Conservation (phyloP, 2,113 vertebrate genomes). For the Ancistrus triradiatus region DNA sequence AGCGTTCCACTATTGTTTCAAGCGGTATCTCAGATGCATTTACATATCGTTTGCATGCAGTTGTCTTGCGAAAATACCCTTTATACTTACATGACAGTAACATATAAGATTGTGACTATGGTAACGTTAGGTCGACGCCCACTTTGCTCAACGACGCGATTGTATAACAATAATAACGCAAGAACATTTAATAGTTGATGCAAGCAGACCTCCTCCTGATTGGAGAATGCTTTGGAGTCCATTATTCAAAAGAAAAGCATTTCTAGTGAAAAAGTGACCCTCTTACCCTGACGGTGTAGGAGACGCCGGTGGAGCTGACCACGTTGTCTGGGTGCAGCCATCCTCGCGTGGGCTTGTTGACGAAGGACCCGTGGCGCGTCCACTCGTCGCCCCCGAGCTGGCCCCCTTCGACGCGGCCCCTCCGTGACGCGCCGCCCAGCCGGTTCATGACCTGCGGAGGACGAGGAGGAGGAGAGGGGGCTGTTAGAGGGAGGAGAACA, state of each 20-base stretch:
- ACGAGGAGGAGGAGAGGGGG: conserved; percentile 75
- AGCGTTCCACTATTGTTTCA: too few species aligned
- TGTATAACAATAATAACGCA: too few species aligned
- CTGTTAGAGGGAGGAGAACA: conserved; percentile 53
- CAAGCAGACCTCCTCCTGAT: too few species aligned
- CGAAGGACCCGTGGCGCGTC: conserved; percentile 97
- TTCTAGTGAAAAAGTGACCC: neutral
- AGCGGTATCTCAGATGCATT: too few species aligned
- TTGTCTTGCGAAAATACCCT: too few species aligned
- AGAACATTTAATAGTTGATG: too few species aligned
- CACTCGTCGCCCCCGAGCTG: conserved; percentile 96
- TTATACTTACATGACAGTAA: too few species aligned
- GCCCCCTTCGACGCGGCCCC: conserved; percentile 93
- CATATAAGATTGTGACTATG: too few species aligned
- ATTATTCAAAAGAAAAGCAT: neutral
- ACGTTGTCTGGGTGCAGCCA: conserved; percentile 94
- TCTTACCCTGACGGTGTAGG: conserved; percentile 79
- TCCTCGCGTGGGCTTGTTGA: conserved; percentile 93
- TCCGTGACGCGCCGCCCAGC: conserved; percentile 85
- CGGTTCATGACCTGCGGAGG: conserved; percentile 98
- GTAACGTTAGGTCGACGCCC: too few species aligned
- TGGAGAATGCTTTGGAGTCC: too few species aligned
- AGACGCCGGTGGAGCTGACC: conserved; percentile 90
- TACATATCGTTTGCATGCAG: too few species aligned
- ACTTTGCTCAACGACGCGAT: too few species aligned